Evolutionary conservation across 1,140 invertebrate species (phyloP).

Genomic region (Fragariocoptes setiger): DNA sequence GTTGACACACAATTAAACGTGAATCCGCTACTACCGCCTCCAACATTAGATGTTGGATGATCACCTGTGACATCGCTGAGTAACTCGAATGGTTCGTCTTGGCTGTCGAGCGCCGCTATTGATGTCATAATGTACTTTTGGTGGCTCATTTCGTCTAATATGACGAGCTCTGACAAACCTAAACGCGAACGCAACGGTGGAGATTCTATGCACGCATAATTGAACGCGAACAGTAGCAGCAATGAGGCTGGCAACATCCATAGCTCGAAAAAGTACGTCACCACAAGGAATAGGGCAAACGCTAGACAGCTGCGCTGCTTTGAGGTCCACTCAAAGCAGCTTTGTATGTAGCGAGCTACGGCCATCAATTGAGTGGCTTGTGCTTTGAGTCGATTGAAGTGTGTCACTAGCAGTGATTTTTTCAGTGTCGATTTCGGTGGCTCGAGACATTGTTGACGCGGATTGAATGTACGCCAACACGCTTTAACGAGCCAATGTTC

Average conservation of each 20-base stretch:
- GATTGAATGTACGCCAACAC: slow-evolving; percentile 63
- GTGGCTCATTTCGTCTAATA: background rate
- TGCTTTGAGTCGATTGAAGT: slow-evolving; percentile 65
- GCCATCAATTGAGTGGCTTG: slow-evolving; percentile 63
- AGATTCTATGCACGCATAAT: slow-evolving; percentile 13
- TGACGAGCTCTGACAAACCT: slow-evolving; percentile 1
- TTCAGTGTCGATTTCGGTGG: slow-evolving; percentile 80
- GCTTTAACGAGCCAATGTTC: slow-evolving; percentile 32
- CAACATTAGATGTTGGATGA: too few relatives aligned
- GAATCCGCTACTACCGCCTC: background rate
- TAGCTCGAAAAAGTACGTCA: slow-evolving; percentile 50
- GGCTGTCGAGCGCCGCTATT: background rate
- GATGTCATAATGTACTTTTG: too few relatives aligned
- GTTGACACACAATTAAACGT: too few relatives aligned
- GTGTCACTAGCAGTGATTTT: slow-evolving; percentile 53
- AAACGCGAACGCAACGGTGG: background rate
- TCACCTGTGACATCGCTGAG: too few relatives aligned
- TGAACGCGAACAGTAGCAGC: slow-evolving; percentile 41
- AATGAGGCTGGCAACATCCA: slow-evolving; percentile 49
- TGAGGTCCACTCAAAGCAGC: slow-evolving; percentile 89
- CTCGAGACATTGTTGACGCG: slow-evolving; percentile 79
- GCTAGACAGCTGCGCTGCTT: slow-evolving; percentile 53
- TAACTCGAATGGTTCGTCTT: too few relatives aligned
- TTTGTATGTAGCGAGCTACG: slow-evolving; percentile 60
- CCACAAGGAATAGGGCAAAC: slow-evolving; percentile 42